These are phyloP conservation scores for Trissonchulus latispiculum DNA, from an alignment of 2,888 invertebrate species.

Conservation along the genomic window DNA sequence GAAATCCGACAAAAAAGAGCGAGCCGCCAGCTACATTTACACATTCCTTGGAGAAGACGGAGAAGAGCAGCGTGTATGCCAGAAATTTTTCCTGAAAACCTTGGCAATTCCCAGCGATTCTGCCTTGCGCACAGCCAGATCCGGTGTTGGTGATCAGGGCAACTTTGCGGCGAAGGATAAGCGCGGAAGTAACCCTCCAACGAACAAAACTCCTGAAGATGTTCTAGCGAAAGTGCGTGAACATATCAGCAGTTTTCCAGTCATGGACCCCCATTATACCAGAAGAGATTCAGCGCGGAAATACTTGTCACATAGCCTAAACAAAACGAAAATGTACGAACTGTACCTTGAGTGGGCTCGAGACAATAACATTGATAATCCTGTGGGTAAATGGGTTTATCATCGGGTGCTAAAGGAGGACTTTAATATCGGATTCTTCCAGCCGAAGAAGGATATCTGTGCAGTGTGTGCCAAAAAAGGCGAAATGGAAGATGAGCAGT, in stretches of 20 bases:
- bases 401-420: not conserved
- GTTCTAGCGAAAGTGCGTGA: not conserved
- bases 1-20: no score
- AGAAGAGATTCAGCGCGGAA: not conserved
- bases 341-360: conserved; percentile 1
- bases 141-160: not conserved
- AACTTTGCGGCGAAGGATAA: not conserved
- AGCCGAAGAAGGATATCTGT: conserved; percentile 17
- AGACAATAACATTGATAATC: not conserved
- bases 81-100: conserved; percentile 3
- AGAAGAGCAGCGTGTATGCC: no score
- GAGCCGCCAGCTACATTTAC: no score
- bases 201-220: not conserved
- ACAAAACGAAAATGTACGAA: conserved; percentile 4
- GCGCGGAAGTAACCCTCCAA: not conserved
- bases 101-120: not conserved
- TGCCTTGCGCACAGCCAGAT: not conserved
- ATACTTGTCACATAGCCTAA: not conserved
- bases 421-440: conserved; percentile 17
- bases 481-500: no score
- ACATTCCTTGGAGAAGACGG: no score
- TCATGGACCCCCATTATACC: not conserved
- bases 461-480: not conserved
- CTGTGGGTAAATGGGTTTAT: conserved; percentile 1
- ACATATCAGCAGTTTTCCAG: not conserved